phyloP scores from a whole-genome alignment of 2,888 invertebrate species.

The Argyresthia albistria region DNA sequence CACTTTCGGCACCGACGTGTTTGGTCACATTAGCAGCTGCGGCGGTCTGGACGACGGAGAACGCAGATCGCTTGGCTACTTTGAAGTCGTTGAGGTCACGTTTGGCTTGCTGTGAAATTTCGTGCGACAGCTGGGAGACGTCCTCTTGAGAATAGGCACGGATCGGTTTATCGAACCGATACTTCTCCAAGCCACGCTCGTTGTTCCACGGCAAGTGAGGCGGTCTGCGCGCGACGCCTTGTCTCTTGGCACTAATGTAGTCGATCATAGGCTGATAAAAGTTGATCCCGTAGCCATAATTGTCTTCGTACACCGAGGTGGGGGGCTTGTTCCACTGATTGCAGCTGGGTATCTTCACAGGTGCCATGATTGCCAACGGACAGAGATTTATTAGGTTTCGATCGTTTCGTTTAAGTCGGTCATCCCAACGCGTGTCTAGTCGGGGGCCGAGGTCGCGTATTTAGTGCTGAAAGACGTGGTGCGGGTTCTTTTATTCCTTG shows the following conservation, averaged over 20 bases:
- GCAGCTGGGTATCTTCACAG: slow-evolving; percentile 53
- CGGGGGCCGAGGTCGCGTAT: slow-evolving; percentile 41
- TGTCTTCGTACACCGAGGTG: slow-evolving; percentile 82
- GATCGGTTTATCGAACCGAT: slow-evolving; percentile 76
- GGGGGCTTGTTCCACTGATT: slow-evolving; percentile 72
- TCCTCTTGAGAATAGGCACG: slow-evolving; percentile 79
- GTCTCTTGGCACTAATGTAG: slow-evolving; percentile 81
- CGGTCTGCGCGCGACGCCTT: slow-evolving; percentile 43
- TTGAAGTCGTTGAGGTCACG: slow-evolving; percentile 74
- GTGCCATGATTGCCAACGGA: slow-evolving; percentile 35
- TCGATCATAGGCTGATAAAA: slow-evolving; percentile 92
- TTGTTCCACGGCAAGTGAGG: slow-evolving; percentile 84
- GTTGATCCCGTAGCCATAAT: slow-evolving; percentile 88
- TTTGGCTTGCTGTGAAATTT: slow-evolving; percentile 79
- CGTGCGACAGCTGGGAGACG: slow-evolving; percentile 75
- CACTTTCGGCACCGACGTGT: slow-evolving; percentile 73
- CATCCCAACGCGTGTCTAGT: slow-evolving; percentile 26
- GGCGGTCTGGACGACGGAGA: slow-evolving; percentile 74
- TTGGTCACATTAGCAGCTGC: slow-evolving; percentile 75
- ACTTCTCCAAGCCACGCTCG: slow-evolving; percentile 78
- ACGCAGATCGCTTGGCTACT: slow-evolving; percentile 73
- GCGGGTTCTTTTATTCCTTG: slow-evolving; percentile 49
- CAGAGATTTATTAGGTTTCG: slow-evolving; percentile 26
- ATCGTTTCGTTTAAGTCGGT: slow-evolving; percentile 27
- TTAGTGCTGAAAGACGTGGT: slow-evolving; percentile 36